Evolutionary conservation across 2,888 invertebrate species (phyloP), one percentile per base, ranked within the genome.

Genomic region (Petrolisthes manimaculis): DNA sequence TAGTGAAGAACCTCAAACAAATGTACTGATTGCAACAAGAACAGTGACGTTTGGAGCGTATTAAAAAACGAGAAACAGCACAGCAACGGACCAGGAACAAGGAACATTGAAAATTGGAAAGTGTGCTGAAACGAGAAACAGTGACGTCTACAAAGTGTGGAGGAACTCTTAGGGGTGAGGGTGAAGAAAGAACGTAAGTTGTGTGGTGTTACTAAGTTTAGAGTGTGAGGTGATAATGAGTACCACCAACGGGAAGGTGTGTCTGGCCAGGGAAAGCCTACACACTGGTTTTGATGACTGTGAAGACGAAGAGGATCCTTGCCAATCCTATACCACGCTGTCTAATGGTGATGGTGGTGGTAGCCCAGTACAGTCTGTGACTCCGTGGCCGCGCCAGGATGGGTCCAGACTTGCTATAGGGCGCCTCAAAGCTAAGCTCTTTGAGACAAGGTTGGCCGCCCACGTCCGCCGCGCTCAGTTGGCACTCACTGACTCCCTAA

Each of bases 391-490:
- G 53, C 78, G 80, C 12, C 51, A 78, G 71, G 84, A 83, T 21
- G 87, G 87, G 9, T 79, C 87, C 51, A 78, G 87, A 79, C 69
- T 83, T 37, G 83, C 83, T 8, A 24, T 83, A 21, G 84, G 84
- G 12, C 69, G 83, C 14, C 79, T 87, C 69, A 84, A 84, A 56
- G 74, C 83, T 78, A 83, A 78, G 74, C 87, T 87, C 56, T 84
- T 87, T 51, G 87, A 87, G 83, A 84, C 87, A 18, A 83, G 87
- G 54, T 56, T 87, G 56, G 87, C 87, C 61, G 74, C 83, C 79
- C 87, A 84, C 74, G 83, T 87, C n/a, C 83, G 83, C 51, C 83
- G 83, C 21, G 87, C 87, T 53, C 87, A 87, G 51, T 9, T 87
- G 71, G 87, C 84, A 9, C 75, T 87, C 55, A 82, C 87, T 12